These are phyloP conservation scores for Physocephala rufipes DNA, from an alignment of 2,888 invertebrate species.

Conservation along the genomic window DNA sequence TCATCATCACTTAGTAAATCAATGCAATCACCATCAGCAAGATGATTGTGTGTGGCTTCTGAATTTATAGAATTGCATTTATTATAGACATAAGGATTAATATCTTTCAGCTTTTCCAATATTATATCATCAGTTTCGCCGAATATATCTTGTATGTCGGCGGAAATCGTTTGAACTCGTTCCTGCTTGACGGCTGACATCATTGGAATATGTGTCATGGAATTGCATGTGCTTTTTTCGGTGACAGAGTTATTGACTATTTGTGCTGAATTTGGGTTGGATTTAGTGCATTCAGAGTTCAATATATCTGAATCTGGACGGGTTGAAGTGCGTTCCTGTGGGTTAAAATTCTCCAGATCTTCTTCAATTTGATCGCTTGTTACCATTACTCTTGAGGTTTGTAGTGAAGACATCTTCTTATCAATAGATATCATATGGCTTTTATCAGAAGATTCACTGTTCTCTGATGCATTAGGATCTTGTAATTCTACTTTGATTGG, in stretches of 20 bases:
- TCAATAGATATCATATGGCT: too few relatives aligned
- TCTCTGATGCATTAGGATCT: too few relatives aligned
- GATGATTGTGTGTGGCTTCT: slow-evolving; percentile 10
- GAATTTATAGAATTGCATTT: slow-evolving; percentile 40
- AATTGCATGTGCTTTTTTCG: not conserved
- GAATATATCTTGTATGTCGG: slow-evolving; percentile 55
- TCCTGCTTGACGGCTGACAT: slow-evolving; percentile 51
- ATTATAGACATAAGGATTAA: slow-evolving; percentile 55
- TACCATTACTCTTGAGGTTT: too few relatives aligned
- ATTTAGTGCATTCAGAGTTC: not conserved
- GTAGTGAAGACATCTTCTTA: too few relatives aligned
- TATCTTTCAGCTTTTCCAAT: slow-evolving; percentile 46
- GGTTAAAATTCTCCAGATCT: too few relatives aligned
- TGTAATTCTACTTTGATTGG: too few relatives aligned
- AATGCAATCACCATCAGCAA: slow-evolving; percentile 42
- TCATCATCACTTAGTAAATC: slow-evolving; percentile 50
- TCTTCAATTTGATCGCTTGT: too few relatives aligned
- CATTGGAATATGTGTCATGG: slow-evolving; percentile 50
- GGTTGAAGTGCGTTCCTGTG: not conserved
- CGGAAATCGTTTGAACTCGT: slow-evolving; percentile 44
- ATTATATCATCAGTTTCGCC: slow-evolving; percentile 52
- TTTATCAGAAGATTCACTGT: too few relatives aligned
- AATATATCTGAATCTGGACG: not conserved
- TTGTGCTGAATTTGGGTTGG: not conserved
- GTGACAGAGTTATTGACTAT: not conserved